Conservation (phyloP, 2,113 vertebrate species). For the Bujurquina vittata region DNA sequence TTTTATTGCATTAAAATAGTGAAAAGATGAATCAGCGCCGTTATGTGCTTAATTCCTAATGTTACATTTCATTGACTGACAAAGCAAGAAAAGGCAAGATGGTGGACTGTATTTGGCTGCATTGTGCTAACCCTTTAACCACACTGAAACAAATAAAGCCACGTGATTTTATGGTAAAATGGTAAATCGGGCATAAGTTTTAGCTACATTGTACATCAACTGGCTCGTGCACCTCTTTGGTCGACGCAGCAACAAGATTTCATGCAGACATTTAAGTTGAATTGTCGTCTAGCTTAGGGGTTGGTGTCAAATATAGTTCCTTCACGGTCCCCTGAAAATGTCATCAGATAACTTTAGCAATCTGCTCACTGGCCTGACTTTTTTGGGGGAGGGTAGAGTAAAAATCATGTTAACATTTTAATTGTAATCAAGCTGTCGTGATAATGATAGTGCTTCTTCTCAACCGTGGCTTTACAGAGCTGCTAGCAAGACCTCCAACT, state of each 20-base stretch:
- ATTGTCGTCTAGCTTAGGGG: background rate
- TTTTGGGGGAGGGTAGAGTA: background rate
- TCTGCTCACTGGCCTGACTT: background rate
- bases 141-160: background rate
- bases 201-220: background rate
- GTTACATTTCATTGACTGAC: background rate
- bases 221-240: background rate
- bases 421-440: background rate
- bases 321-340: background rate
- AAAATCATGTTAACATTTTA: background rate
- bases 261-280: background rate
- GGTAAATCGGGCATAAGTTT: background rate
- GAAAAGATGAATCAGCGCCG: background rate
- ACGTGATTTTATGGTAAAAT: background rate
- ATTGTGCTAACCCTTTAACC: background rate
- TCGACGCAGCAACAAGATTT: background rate
- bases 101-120: background rate
- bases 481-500: conserved; percentile 1
- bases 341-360: background rate
- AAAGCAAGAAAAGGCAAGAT: background rate
- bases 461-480: background rate
- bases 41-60: background rate
- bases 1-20: background rate
- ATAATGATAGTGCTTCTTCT: background rate
- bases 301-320: background rate